A percentile compares a stretch with the other conserved stretches of the same genome.
phyloP scores from a whole-genome alignment of 2,888 invertebrate genomes.

The Drosophila falleni region DNA sequence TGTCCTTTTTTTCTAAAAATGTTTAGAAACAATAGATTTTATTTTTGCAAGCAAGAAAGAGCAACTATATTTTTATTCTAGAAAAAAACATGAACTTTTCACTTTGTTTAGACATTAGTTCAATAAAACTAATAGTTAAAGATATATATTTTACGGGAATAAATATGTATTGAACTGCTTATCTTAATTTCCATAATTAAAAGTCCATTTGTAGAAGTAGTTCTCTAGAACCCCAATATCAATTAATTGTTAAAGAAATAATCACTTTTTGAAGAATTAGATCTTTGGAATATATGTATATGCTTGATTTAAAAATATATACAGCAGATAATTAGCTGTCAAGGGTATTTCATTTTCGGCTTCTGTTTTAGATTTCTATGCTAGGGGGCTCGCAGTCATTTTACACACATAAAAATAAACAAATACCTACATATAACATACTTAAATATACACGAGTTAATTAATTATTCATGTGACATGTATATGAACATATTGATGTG shows the following conservation, averaged over 20 bases:
- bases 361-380: conserved; percentile 4
- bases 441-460: conserved; percentile 1
- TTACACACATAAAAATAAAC: conserved; percentile 2
- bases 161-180: too few relatives aligned
- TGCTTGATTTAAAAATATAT: neutral
- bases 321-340: neutral
- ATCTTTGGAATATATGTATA: neutral
- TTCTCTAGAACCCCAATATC: neutral
- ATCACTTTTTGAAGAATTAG: neutral
- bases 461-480: conserved; percentile 21
- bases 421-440: conserved; percentile 1
- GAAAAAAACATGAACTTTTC: too few relatives aligned
- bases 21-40: too few relatives aligned
- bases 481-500: conserved; percentile 14
- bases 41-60: too few relatives aligned
- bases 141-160: too few relatives aligned
- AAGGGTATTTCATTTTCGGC: conserved; percentile 39
- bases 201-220: neutral
- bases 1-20: too few relatives aligned
- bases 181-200: too few relatives aligned
- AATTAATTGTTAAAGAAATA: neutral
- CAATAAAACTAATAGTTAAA: too few relatives aligned
- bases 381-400: conserved; percentile 45
- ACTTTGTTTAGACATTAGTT: too few relatives aligned
- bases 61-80: too few relatives aligned